Base-by-base conservation (phyloP, 2,797 vertebrate species). In the Bryconaethiops microstoma region DNA sequence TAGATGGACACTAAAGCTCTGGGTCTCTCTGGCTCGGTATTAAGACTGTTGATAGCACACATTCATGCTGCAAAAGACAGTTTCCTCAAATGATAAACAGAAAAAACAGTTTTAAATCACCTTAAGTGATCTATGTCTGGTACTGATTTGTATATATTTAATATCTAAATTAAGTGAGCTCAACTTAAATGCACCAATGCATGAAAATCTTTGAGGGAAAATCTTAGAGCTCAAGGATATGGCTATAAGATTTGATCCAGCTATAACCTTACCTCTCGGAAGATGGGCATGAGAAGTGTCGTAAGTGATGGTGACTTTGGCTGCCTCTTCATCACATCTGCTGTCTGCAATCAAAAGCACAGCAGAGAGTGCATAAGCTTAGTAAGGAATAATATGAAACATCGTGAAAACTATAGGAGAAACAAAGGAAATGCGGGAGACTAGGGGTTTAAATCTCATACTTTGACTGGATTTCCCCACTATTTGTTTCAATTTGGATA, bases 231-330 rank as follows among this genome's bases (percentile, higher is more conserved):
- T 45, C 42, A 52, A 52, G 48, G 54, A 35, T 17, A 9, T 3
- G 7, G 35, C n/a, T 59, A 4, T 69, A 12, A 54, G 55, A 17
- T 23, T 5, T 23, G 17, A 23, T 69, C 9, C 7, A 40, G 29
- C 13, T 77, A 23, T 50, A 6, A 45, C 13, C 10, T 1, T 93
- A 98, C 97, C 96, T 99, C 98, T 94, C 95, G 95, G 62, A 99
- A 99, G 87, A 98, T 97, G 0, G 97, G 97, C 17, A 95, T 96
- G 84, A 99, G 95, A 86, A 99, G 93, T 0, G 96, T 95, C 19
- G 96, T 96, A 86, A 99, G 93, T 88, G 97, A 97, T 70, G 97
- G 95, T 8, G 97, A 98, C 88, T 97, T 95, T 0, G 97, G 97
- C 79, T 98, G 96, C 81, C 96, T 94, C 92, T 97, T 96, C 90